These are phyloP conservation scores for Scolopax bukidnonensis DNA, from an alignment of 2,797 vertebrate genomes.

Conservation along the genomic window DNA sequence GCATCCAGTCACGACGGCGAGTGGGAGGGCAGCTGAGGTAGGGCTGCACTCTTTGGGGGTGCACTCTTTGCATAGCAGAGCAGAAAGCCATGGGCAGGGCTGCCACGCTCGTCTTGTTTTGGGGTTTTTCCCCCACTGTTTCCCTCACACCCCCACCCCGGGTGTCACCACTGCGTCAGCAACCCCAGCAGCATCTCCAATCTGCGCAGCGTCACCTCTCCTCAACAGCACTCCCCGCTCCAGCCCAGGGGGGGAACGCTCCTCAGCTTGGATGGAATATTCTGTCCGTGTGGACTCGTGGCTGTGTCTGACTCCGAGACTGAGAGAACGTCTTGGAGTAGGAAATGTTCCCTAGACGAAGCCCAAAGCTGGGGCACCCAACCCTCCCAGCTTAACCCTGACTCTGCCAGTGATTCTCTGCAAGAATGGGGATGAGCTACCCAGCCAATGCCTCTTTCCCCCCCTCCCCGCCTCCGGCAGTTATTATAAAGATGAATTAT, in stretches of 20 bases:
- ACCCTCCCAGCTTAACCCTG: background rate
- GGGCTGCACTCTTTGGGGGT: background rate
- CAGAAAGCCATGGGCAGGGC: background rate
- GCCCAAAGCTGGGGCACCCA: background rate
- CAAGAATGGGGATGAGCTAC: background rate
- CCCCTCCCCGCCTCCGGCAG: background rate
- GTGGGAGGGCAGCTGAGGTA: background rate
- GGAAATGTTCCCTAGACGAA: constrained; percentile 20
- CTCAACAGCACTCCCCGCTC: background rate
- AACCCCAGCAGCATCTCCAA: background rate
- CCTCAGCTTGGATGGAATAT: constrained; percentile 11
- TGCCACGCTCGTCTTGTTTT: background rate
- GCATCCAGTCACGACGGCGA: background rate
- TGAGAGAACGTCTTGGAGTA: constrained; percentile 8
- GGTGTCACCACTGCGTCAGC: background rate
- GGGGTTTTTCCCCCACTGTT: background rate
- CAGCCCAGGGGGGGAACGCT: background rate
- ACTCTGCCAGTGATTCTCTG: background rate
- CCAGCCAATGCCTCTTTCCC: background rate
- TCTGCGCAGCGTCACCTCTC: background rate
- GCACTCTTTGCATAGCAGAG: background rate
- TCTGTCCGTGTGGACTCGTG: background rate
- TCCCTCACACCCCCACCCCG: background rate
- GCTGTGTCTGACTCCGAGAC: background rate
- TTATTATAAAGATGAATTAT: constrained; percentile 41